phyloP scores from a whole-genome alignment of 1,140 invertebrate species.

The Lysiphlebus fabarum region DNA sequence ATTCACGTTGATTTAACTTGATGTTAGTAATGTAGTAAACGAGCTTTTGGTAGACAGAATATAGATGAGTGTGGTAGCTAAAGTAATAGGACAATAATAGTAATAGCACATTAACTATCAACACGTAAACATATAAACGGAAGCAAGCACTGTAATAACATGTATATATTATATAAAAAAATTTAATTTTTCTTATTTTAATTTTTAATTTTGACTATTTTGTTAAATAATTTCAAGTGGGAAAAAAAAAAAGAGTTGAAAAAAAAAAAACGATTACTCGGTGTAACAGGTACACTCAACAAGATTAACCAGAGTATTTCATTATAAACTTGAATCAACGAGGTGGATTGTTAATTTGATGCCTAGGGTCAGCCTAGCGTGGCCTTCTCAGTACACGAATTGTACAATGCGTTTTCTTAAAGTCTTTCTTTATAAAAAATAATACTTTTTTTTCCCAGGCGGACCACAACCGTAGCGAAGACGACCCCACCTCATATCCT shows the following conservation, averaged over 20 bases:
- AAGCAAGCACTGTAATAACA: no score
- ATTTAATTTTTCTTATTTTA: no score
- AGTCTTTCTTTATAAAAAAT: constrained; percentile 3
- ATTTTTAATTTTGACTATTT: background rate
- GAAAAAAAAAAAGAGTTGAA: constrained; percentile 17
- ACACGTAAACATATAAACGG: no score
- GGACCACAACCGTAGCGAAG: constrained; percentile 49
- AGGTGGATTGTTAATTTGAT: constrained; percentile 47
- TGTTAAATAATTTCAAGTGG: background rate
- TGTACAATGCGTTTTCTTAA: constrained; percentile 26
- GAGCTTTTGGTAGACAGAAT: no score
- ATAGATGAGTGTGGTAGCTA: no score
- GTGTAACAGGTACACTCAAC: constrained; percentile 39
- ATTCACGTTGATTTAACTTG: constrained; percentile 25
- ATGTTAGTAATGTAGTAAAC: background rate
- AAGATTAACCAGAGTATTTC: constrained; percentile 28
- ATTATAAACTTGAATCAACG: constrained; percentile 28
- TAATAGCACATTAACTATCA: no score
- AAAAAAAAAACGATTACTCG: constrained; percentile 34
- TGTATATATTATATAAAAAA: no score
- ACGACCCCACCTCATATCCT: constrained; percentile 41
- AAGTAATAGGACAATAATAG: no score
- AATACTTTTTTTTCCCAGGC: constrained; percentile 52
- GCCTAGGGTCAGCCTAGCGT: constrained; percentile 53
- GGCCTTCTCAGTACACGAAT: constrained; percentile 35